phyloP scores from a whole-genome alignment of 2,797 vertebrate species.

The Buphagus erythrorhynchus region DNA sequence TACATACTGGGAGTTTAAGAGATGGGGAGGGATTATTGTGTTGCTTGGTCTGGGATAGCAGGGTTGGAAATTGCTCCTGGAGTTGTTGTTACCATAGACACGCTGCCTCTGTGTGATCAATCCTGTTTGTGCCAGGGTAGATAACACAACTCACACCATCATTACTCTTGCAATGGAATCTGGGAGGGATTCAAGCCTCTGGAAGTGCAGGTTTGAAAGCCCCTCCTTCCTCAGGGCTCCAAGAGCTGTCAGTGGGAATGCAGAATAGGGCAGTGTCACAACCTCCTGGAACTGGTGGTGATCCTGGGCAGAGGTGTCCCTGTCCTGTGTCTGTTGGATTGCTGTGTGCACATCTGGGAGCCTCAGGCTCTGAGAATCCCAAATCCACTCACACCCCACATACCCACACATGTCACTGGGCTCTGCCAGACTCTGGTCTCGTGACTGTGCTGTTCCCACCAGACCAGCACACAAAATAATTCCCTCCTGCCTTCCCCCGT shows the following conservation, averaged over 20 bases:
- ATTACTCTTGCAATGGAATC: not conserved
- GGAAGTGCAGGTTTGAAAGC: not conserved
- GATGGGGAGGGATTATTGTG: not conserved
- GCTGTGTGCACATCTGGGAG: not conserved
- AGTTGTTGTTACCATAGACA: not conserved
- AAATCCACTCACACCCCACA: not conserved
- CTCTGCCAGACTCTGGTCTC: not conserved
- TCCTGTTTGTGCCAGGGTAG: not conserved
- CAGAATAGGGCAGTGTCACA: not conserved
- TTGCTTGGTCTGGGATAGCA: not conserved
- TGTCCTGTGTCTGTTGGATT: not conserved
- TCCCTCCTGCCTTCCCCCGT: not conserved
- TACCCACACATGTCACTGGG: not conserved
- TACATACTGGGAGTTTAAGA: not conserved
- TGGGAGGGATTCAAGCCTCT: not conserved
- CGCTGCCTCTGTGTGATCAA: accelerated
- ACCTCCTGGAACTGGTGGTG: accelerated
- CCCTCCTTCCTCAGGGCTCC: not conserved
- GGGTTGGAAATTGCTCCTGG: not conserved
- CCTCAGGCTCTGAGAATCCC: not conserved
- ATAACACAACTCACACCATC: accelerated
- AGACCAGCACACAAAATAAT: not conserved
- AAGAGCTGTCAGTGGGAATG: not conserved
- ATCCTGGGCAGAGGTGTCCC: not conserved
- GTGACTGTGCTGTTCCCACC: not conserved